Evolutionary conservation across 2,113 vertebrate species (phyloP).

Genomic region (Chaetodon trifascialis): DNA sequence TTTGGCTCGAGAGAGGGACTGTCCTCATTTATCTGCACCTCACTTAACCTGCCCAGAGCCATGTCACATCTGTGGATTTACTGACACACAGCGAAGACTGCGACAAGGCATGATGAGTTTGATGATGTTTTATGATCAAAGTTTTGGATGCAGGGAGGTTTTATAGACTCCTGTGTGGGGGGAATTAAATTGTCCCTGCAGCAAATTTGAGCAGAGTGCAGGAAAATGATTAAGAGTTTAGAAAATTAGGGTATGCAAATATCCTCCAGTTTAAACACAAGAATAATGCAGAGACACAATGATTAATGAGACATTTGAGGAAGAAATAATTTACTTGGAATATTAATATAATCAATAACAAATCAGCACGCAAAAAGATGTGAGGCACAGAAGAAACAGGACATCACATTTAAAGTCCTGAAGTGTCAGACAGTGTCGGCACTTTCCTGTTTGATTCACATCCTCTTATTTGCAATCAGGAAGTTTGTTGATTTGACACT

Average conservation of each 20-base stretch:
- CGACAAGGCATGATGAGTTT: conserved; percentile 9
- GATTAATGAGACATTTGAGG: no score
- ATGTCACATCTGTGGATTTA: conserved; percentile 27
- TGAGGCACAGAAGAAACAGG: neutral
- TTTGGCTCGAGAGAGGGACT: neutral
- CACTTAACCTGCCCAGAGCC: conserved; percentile 16
- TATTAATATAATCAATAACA: neutral
- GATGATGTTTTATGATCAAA: conserved; percentile 19
- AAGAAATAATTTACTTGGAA: neutral
- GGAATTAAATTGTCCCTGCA: conserved; percentile 30
- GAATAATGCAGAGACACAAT: neutral
- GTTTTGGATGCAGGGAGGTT: neutral
- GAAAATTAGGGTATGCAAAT: neutral
- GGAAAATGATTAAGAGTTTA: neutral
- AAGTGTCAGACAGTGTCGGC: neutral
- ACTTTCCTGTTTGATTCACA: neutral
- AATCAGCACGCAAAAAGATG: neutral
- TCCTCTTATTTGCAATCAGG: neutral
- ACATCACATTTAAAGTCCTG: no score
- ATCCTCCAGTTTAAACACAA: neutral
- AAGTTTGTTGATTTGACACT: neutral
- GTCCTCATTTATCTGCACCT: conserved; percentile 25
- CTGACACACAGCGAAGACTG: neutral
- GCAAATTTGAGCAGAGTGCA: neutral
- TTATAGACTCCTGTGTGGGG: conserved; percentile 26